These are phyloP conservation scores for Pandemis heparana DNA, from an alignment of 2,888 invertebrate species.

Conservation along the genomic window DNA sequence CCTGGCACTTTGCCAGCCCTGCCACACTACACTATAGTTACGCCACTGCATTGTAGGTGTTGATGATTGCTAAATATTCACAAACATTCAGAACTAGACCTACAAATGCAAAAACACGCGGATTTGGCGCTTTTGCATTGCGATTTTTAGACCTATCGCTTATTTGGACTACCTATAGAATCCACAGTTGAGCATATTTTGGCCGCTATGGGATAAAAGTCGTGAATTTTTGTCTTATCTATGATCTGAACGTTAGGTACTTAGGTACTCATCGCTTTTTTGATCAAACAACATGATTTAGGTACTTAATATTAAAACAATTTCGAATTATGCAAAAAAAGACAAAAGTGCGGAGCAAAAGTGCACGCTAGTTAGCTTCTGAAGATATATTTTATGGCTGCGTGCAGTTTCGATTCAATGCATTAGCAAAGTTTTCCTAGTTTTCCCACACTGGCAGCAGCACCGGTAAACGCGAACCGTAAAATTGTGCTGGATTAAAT, in stretches of 20 bases:
- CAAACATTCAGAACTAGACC: background rate
- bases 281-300: background rate
- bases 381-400: background rate
- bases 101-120: too few relatives aligned
- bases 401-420: background rate
- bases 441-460: background rate
- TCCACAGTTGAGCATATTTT: too few relatives aligned
- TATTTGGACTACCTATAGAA: too few relatives aligned
- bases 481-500: constrained; percentile 26
- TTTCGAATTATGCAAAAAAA: background rate
- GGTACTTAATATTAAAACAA: background rate
- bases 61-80: background rate
- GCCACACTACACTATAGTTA: too few relatives aligned
- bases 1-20: too few relatives aligned
- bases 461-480: background rate
- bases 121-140: too few relatives aligned
- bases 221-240: background rate
- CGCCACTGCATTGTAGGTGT: background rate
- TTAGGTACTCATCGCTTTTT: too few relatives aligned
- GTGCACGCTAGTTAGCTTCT: background rate
- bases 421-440: background rate
- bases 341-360: background rate
- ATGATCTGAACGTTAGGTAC: background rate
- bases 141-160: too few relatives aligned
- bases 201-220: too few relatives aligned